Conservation (phyloP, 1,140 invertebrate genomes). For the Drosophila lacteicornis region DNA sequence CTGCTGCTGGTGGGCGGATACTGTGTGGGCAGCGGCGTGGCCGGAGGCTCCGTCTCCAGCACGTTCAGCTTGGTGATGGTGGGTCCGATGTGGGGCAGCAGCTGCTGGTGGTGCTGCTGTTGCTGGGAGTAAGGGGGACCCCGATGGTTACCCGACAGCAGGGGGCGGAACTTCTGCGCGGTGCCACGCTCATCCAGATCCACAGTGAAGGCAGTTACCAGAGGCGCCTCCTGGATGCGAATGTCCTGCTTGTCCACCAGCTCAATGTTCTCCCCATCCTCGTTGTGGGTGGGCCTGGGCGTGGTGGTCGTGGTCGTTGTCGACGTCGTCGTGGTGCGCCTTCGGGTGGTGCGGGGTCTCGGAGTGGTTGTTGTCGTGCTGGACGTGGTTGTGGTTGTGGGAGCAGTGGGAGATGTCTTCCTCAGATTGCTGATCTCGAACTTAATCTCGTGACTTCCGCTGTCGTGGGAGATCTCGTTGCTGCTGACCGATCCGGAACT, state of each 20-base stretch:
- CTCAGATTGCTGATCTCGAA: constrained; percentile 80
- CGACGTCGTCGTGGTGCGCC: constrained; percentile 86
- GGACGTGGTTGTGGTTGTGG: constrained; percentile 79
- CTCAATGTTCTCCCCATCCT: constrained; percentile 88
- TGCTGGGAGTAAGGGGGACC: constrained; percentile 33
- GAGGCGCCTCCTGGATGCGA: constrained; percentile 91
- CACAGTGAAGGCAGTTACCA: constrained; percentile 93
- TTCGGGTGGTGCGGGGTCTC: constrained; percentile 85
- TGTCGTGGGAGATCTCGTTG: constrained; percentile 75
- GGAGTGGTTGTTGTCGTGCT: constrained; percentile 83
- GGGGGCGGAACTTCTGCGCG: constrained; percentile 91
- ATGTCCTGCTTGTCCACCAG: constrained; percentile 89
- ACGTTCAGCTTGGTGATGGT: constrained; percentile 81
- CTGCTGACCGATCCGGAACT: constrained; percentile 54
- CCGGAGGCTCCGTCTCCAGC: constrained; percentile 59
- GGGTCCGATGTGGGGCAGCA: constrained; percentile 64
- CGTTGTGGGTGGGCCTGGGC: constrained; percentile 87
- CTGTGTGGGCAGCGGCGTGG: constrained; percentile 63
- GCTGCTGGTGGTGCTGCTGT: constrained; percentile 26
- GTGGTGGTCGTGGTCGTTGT: constrained; percentile 86
- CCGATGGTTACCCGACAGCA: constrained; percentile 85
- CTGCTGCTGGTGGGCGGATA: constrained; percentile 57
- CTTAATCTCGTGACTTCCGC: constrained; percentile 74
- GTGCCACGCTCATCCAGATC: constrained; percentile 91
- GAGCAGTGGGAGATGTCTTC: constrained; percentile 77